A percentile compares a stretch with the other conserved stretches of the same genome.
phyloP scores from a whole-genome alignment of 2,113 vertebrate genomes.

The Tympanuchus pallidicinctus region DNA sequence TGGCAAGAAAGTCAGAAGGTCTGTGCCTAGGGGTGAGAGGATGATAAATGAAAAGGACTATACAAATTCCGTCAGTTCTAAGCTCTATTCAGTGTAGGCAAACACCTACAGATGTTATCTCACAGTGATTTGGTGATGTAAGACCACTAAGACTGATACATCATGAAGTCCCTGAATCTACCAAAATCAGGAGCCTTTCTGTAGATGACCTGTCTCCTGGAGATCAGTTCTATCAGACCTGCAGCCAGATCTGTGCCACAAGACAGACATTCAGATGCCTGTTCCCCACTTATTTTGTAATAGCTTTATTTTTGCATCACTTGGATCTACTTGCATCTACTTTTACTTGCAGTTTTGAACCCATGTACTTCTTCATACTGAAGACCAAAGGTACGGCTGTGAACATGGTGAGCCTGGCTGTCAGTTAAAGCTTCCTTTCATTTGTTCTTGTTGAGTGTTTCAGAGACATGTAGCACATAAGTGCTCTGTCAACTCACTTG shows the following conservation, averaged over 20 bases:
- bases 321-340: too few species aligned
- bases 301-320: background rate
- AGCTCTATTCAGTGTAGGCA: background rate
- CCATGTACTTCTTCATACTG: background rate
- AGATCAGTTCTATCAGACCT: background rate
- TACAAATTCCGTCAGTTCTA: background rate
- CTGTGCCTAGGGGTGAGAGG: background rate
- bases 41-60: background rate
- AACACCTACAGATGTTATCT: background rate
- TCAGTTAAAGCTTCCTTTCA: background rate
- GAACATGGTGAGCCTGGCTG: background rate
- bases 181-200: background rate
- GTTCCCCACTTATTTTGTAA: background rate
- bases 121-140: background rate
- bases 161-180: background rate
- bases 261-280: background rate
- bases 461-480: background rate
- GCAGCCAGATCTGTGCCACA: background rate
- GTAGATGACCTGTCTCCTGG: background rate
- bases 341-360: background rate
- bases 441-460: background rate
- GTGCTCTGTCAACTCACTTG: accelerated
- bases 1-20: background rate
- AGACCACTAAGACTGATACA: background rate
- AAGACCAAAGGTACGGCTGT: too few species aligned